phyloP scores from a whole-genome alignment of 2,888 invertebrate species.

The Polymixis lichenea region DNA sequence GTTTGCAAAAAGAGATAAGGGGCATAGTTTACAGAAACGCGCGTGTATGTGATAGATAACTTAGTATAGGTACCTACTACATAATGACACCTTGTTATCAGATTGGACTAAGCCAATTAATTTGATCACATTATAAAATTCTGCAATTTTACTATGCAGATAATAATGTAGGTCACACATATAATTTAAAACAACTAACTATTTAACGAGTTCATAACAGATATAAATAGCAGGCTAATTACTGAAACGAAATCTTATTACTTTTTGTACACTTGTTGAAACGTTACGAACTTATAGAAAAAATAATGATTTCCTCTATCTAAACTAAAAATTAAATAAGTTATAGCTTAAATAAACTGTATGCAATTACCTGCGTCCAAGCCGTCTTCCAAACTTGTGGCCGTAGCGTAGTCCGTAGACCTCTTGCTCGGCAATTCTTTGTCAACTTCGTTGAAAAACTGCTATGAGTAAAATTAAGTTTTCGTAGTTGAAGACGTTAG shows the following conservation, averaged over 20 bases:
- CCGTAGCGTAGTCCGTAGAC: conserved; percentile 24
- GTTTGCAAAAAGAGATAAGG: conserved; percentile 14
- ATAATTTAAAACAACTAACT: conserved; percentile 21
- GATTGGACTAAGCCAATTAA: conserved; percentile 19
- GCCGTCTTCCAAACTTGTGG: conserved; percentile 37
- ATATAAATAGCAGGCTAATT: conserved; percentile 38
- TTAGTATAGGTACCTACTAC: neutral
- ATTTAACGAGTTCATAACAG: conserved; percentile 22
- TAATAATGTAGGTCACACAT: conserved; percentile 48
- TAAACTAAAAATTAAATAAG: neutral
- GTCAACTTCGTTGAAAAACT: conserved; percentile 7
- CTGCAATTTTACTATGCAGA: conserved; percentile 28
- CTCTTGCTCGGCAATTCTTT: conserved; percentile 13
- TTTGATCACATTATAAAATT: conserved; percentile 16
- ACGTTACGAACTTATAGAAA: neutral
- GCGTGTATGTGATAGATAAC: conserved; percentile 26
- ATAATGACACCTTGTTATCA: conserved; percentile 16
- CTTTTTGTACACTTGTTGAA: conserved; percentile 2
- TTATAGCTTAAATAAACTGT: neutral
- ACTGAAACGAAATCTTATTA: conserved; percentile 28
- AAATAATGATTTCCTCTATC: neutral
- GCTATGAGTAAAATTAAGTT: conserved; percentile 16
- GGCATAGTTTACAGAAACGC: neutral
- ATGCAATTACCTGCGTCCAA: conserved; percentile 41
- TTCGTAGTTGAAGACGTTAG: neutral